Evolutionary conservation across 2,888 invertebrate genomes (phyloP), one percentile per base, ranked within the genome.

Genomic region (Iselma pallidipennis): DNA sequence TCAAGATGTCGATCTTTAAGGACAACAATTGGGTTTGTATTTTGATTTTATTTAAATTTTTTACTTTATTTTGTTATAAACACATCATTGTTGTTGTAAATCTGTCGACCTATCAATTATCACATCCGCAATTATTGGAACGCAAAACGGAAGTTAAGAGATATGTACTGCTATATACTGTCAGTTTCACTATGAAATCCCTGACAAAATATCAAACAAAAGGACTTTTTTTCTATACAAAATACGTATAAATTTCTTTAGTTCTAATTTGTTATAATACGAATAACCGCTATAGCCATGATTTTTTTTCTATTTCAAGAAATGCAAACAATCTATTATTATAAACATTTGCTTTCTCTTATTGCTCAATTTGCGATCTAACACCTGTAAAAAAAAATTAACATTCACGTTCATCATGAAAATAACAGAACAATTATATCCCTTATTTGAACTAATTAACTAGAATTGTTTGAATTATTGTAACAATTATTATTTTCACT

Each of bases 1-100:
- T 5, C 14, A 68, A 67, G 29, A 85, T 85, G 76, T 84, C 85
- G 55, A 83, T 84, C 57, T 86, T 85, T 74, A 86, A 86, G 73
- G 86, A 86, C 73, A 86, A 86, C 68, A 85, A 84, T 74, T 85
- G 86, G 86, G 86, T 86, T 68, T 84, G 84, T 49, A 54, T 33
- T 31, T 37, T 2, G n/a, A n/a, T 42, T 42, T 19, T 10, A 16
- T 37, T 5, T 37, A 37, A 16, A n/a, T n/a, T n/a, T 31, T n/a
- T 1, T 2, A 7, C 2, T 33, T 10, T 33, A 31, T 19, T 19
- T 42, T 9, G 3, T 10, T 29, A 9, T 29, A 29, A 10, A 10
- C 10, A 10, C 10, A 10, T 42, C 42, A 10, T 21, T 42, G 19
- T 33, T 7, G 14, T 42, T 42, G 6, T n/a, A 31, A 31, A 52